phyloP scores from a whole-genome alignment of 2,113 vertebrate genomes.

The Cisticola juncidis region DNA sequence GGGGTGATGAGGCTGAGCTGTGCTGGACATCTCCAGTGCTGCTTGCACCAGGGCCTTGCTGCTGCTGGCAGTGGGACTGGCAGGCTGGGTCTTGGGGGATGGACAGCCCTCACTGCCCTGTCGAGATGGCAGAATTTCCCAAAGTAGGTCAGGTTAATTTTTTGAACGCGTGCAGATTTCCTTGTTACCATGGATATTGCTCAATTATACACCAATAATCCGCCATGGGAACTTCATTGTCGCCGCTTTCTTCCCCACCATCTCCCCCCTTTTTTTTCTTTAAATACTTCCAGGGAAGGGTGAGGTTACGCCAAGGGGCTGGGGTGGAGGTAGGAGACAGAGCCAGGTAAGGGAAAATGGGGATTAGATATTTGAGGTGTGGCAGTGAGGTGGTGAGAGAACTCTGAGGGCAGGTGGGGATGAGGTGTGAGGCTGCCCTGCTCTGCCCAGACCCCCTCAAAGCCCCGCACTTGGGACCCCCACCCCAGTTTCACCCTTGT shows the following conservation, averaged over 20 bases:
- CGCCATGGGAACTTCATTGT: conserved; percentile 30
- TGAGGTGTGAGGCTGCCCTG: not conserved
- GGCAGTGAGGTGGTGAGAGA: not conserved
- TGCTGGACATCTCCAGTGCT: accelerated
- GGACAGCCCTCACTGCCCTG: not conserved
- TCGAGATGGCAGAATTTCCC: conserved; percentile 1
- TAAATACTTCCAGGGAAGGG: not conserved
- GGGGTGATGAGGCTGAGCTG: not conserved
- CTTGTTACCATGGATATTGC: conserved; percentile 70
- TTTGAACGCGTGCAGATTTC: conserved; percentile 23
- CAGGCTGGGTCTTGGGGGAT: accelerated
- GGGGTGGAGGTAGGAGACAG: not conserved
- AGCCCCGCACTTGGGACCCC: not conserved
- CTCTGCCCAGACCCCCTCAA: not conserved
- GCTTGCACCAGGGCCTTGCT: not conserved
- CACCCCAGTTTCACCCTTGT: not conserved
- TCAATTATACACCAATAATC: conserved; percentile 69
- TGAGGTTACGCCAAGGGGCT: accelerated
- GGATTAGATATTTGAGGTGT: not conserved
- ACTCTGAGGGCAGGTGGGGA: not conserved
- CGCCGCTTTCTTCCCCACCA: not conserved
- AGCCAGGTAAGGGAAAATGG: not conserved
- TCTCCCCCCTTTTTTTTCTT: not conserved
- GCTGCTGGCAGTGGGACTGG: not conserved
- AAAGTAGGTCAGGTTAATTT: conserved; percentile 70